Conservation (phyloP, 2,888 invertebrate species). For the Dicyrtoma fusca region DNA sequence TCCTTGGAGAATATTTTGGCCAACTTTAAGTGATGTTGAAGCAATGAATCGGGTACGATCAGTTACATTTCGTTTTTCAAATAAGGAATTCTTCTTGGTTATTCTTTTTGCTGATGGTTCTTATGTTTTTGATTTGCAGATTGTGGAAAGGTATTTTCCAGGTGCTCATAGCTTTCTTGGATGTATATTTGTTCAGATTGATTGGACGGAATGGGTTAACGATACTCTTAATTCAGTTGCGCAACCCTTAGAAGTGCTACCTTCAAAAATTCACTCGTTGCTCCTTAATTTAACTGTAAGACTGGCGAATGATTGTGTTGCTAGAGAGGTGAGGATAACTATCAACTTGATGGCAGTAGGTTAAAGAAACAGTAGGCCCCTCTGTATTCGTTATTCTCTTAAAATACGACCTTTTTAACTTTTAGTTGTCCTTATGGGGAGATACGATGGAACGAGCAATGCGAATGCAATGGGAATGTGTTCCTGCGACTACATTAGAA, state of each 20-base stretch:
- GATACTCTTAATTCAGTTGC: conserved; percentile 58
- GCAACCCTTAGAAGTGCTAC: conserved; percentile 61
- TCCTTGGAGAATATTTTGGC: conserved; percentile 74
- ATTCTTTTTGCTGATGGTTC: too few species aligned
- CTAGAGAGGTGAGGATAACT: conserved; percentile 67
- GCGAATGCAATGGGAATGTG: conserved; percentile 68
- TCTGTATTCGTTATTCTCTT: too few species aligned
- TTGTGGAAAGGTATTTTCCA: conserved; percentile 69
- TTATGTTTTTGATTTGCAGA: too few species aligned
- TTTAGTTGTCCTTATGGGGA: conserved; percentile 61
- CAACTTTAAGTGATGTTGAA: conserved; percentile 69
- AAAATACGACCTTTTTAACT: too few species aligned
- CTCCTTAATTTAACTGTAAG: conserved; percentile 73
- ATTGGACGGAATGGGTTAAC: conserved; percentile 69
- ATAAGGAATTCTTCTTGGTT: too few species aligned
- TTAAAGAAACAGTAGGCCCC: too few species aligned
- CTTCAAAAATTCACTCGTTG: conserved; percentile 66
- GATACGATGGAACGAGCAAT: conserved; percentile 67
- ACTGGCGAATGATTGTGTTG: conserved; percentile 72
- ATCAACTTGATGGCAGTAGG: too few species aligned
- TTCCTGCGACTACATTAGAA: conserved; percentile 68
- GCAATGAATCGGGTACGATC: conserved; percentile 70
- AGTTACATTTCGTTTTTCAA: conserved; percentile 60
- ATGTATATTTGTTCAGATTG: conserved; percentile 69
- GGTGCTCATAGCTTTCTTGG: conserved; percentile 74